phyloP scores from a whole-genome alignment of 2,888 invertebrate species.

The Eubasilissa splendida region DNA sequence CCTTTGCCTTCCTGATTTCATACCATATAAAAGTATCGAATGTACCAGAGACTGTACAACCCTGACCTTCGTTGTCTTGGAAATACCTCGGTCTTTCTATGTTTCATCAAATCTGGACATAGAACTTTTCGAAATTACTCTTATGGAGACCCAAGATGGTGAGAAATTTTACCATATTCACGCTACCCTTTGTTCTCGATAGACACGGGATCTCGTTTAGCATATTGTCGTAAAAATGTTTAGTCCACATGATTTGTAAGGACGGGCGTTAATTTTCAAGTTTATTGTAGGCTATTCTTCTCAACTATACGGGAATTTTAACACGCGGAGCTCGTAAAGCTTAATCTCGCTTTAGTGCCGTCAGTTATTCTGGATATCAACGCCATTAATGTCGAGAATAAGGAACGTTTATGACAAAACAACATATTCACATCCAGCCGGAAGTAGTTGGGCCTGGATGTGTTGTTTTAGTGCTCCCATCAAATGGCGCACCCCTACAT shows the following conservation, averaged over 20 bases:
- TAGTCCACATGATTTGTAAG: conserved; percentile 10
- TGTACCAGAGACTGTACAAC: no score
- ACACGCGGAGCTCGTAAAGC: conserved; percentile 38
- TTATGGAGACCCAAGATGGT: no score
- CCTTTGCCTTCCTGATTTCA: no score
- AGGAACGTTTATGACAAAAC: conserved; percentile 27
- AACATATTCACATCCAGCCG: conserved; percentile 33
- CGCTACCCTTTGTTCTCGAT: conserved; percentile 11
- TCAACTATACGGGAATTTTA: conserved; percentile 38
- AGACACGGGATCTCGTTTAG: conserved; percentile 6
- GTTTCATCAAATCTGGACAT: no score
- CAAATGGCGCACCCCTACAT: background rate
- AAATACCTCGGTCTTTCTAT: no score
- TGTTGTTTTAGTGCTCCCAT: conserved; percentile 27
- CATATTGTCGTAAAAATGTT: conserved; percentile 16
- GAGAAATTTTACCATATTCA: background rate
- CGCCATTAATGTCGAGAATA: conserved; percentile 32
- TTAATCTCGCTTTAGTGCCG: conserved; percentile 46
- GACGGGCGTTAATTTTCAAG: conserved; percentile 24
- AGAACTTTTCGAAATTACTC: no score
- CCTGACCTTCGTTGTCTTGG: no score
- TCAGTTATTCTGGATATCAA: conserved; percentile 38
- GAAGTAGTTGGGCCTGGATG: conserved; percentile 29
- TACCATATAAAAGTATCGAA: no score
- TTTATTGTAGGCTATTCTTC: conserved; percentile 8